Evolutionary conservation across 1,140 invertebrate genomes (phyloP), one percentile per base, ranked within the genome.

Genomic region (Amyelois transitella): DNA sequence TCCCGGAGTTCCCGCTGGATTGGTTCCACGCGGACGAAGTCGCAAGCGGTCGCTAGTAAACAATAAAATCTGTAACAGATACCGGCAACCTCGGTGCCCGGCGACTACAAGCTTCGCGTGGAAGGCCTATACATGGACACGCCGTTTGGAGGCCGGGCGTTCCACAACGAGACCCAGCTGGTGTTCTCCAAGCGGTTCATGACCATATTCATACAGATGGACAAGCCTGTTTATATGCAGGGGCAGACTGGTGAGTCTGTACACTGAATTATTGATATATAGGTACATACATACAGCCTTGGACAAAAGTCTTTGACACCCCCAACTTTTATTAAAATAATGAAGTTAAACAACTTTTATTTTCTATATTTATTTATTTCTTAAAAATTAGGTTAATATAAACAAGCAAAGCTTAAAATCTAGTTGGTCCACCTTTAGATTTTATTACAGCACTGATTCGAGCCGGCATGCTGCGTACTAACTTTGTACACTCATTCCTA

Each of bases 181-280:
- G 89, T 89, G 7, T 97, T 97, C 74, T 96, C 94, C 0, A 69
- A 70, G 68, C 86, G 95, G n/a, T 96, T 96, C 6, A 96, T 97
- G 94, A 97, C 97, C 0, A 96, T 99, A 60, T 97, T 99, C 67
- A 94, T 99, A 65, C 97, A 98, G 86, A 94, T 96, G 53, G 96
- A 99, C 75, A 98, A 98, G 78, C 97, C 97, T 0, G 92, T 98
- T 0, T 99, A 99, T 72, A 98, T 94, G 91, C 97, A 98, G 83
- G 94, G 96, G 1, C 95, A 98, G 80, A 96, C 91, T 28, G 93
- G 94, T 95, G 83, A 72, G 62, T 52, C 8, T 12, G 22, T 6
- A 53, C 17, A 38, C 25, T 47, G n/a, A 10, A 51, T 55, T 32
- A 51, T 43, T 44, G 43, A 32, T 44, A 44, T 7, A 45, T 55